Percentiles rank a stretch among this genome's conserved stretches.
Conservation (phyloP, 2,797 vertebrate species). For the Pangasius macronema region DNA sequence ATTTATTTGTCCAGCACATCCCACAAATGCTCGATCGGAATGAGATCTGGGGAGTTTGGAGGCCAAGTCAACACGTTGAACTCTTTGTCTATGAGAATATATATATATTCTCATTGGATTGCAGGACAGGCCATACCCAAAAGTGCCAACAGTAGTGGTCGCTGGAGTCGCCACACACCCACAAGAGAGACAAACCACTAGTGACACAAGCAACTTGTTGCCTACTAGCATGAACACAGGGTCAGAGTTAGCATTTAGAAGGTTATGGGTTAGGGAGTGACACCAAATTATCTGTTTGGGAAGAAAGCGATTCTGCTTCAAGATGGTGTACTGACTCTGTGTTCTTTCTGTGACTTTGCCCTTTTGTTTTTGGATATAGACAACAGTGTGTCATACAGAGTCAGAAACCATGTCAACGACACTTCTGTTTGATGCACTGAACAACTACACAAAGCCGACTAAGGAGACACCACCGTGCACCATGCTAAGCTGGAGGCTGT, state of each 20-base stretch:
- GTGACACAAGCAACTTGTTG: neutral
- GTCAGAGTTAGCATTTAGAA: neutral
- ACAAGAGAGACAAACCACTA: neutral
- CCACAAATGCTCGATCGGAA: no score
- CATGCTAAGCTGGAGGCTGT: neutral
- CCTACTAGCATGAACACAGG: neutral
- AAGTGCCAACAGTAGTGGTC: neutral
- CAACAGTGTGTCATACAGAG: neutral
- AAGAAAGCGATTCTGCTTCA: neutral
- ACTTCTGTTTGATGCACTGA: neutral
- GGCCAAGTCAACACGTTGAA: no score
- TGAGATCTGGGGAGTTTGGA: no score
- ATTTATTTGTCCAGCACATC: no score
- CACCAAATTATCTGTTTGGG: neutral
- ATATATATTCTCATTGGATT: neutral
- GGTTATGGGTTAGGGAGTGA: neutral
- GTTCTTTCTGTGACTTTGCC: neutral
- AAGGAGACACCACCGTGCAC: neutral
- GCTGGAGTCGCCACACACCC: neutral
- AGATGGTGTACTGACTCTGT: neutral
- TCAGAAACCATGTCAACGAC: neutral
- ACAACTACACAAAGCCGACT: neutral
- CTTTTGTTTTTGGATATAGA: neutral
- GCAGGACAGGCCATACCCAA: neutral
- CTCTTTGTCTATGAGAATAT: no score